A percentile compares a stretch with the other conserved stretches of the same genome.
Evolutionary conservation across 2,888 invertebrate genomes (phyloP).

Genomic region (Cremastinae sp.): DNA sequence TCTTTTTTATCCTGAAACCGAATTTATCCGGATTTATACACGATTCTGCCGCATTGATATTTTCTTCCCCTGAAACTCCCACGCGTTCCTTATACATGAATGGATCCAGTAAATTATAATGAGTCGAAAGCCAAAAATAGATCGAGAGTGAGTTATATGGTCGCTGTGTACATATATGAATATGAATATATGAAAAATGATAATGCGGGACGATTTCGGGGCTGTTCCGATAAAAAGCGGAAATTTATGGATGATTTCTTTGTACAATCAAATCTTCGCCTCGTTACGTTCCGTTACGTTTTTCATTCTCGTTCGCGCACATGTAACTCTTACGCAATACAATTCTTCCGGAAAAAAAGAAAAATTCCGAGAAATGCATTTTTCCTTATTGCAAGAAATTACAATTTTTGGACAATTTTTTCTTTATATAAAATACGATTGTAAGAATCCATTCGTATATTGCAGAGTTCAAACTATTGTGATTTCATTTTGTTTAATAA

Average conservation of each 20-base stretch:
- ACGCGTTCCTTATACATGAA: conserved; percentile 4
- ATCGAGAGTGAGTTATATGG: conserved; percentile 10
- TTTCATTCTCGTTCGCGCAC: too few relatives aligned
- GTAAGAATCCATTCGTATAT: too few relatives aligned
- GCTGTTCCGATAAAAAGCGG: neutral
- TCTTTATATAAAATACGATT: too few relatives aligned
- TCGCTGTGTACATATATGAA: neutral
- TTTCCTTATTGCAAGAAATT: too few relatives aligned
- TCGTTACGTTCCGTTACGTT: neutral
- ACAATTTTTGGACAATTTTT: too few relatives aligned
- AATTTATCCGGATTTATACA: conserved; percentile 1
- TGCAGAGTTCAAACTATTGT: too few relatives aligned
- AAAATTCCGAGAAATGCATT: too few relatives aligned
- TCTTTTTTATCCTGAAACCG: neutral
- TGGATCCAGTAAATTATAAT: conserved; percentile 28
- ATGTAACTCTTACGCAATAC: conserved; percentile 21
- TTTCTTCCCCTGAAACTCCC: neutral
- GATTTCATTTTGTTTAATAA: too few relatives aligned
- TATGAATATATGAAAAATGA: conserved; percentile 28
- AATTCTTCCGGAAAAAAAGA: too few relatives aligned
- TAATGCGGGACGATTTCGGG: conserved; percentile 7
- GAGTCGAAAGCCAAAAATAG: conserved; percentile 25
- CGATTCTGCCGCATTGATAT: neutral
- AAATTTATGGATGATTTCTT: neutral
- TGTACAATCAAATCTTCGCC: conserved; percentile 3